Evolutionary conservation across 2,888 invertebrate species (phyloP).

Genomic region (Polyploca ridens): DNA sequence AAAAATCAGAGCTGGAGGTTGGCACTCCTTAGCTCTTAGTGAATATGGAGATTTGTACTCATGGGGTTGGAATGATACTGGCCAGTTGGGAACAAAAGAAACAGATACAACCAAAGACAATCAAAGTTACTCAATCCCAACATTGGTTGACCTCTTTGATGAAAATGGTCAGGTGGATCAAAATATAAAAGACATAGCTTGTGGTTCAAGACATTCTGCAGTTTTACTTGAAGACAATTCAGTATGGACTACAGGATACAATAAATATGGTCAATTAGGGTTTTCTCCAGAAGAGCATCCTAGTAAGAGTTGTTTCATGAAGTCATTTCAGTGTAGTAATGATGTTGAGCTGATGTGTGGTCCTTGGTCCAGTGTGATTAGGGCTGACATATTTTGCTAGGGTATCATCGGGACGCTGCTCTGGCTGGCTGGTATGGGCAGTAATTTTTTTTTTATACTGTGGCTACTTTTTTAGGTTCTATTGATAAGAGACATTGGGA

Average conservation of each 20-base stretch:
- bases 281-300: conserved; percentile 52
- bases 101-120: conserved; percentile 42
- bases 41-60: conserved; percentile 92
- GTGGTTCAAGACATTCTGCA: conserved; percentile 92
- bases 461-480: too few species aligned
- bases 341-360: conserved; percentile 59
- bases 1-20: conserved; percentile 91
- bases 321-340: conserved; percentile 48
- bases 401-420: too few species aligned
- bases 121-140: conserved; percentile 63
- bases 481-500: too few species aligned
- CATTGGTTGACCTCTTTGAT: conserved; percentile 67
- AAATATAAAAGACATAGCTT: conserved; percentile 85
- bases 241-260: conserved; percentile 92
- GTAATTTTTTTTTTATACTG: too few species aligned
- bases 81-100: conserved; percentile 90
- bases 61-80: conserved; percentile 97
- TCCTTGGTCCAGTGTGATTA: conserved; percentile 67
- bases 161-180: conserved; percentile 70
- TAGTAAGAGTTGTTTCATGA: conserved; percentile 56
- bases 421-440: too few species aligned
- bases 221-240: conserved; percentile 87
- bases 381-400: conserved; percentile 12
- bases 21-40: conserved; percentile 93
- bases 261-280: conserved; percentile 92